A percentile compares a stretch with the other conserved stretches of the same genome.
Conservation (phyloP, 2,797 vertebrate species). For the Natrix natrix region DNA sequence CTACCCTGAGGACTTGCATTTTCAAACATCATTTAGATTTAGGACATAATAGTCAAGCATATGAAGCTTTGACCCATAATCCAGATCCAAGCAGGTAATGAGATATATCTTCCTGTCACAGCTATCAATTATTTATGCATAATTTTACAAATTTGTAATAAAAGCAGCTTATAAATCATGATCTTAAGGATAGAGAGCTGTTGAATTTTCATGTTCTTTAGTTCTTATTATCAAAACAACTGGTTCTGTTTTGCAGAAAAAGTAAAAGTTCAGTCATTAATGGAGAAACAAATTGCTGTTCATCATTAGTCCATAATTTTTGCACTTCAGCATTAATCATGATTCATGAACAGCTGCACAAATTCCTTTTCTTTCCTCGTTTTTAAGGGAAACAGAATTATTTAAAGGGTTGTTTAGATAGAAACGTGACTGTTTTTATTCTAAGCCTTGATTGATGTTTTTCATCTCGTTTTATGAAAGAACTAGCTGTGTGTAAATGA, state of each 20-base stretch:
- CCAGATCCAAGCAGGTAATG: slow-evolving; percentile 88
- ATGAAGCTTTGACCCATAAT: slow-evolving; percentile 90
- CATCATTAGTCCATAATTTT: neutral
- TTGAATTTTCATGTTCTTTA: neutral
- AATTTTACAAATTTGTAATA: neutral
- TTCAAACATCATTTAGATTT: slow-evolving; percentile 97
- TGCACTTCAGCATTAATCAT: neutral
- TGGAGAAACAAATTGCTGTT: neutral
- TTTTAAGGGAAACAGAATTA: neutral
- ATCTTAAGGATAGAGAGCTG: neutral
- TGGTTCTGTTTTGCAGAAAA: neutral
- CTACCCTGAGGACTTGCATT: slow-evolving; percentile 90
- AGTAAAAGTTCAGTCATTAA: neutral
- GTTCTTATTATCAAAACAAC: neutral
- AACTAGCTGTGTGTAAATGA: neutral
- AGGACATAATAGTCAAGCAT: slow-evolving; percentile 90
- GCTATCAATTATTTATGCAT: fast-evolving
- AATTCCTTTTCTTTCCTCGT: too few species aligned
- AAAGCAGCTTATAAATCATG: neutral
- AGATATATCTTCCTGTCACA: fast-evolving
- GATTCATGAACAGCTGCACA: neutral
- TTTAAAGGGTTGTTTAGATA: neutral
- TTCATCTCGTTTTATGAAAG: neutral
- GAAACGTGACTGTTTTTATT: neutral
- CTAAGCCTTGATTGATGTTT: neutral